phyloP scores from a whole-genome alignment of 1,140 invertebrate genomes.

The Drosophila bifasciata region DNA sequence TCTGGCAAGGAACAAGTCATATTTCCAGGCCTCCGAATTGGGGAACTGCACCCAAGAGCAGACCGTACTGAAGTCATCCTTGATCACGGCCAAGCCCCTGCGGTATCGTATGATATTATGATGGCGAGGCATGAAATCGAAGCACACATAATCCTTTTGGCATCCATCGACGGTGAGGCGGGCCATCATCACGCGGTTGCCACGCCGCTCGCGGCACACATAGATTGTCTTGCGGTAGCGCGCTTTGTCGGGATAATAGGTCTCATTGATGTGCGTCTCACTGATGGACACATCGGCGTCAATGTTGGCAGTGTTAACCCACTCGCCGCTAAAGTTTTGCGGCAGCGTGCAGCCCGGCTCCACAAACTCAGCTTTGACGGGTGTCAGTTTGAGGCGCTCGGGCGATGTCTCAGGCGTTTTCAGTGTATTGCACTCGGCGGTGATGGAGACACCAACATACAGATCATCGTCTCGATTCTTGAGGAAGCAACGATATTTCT shows the following conservation, averaged over 20 bases:
- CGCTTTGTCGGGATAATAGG: conserved; percentile 95
- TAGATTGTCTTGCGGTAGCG: conserved; percentile 95
- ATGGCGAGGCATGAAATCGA: conserved; percentile 97
- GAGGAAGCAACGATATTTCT: conserved; percentile 96
- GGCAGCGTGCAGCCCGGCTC: conserved; percentile 95
- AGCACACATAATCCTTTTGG: conserved; percentile 98
- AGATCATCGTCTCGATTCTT: conserved; percentile 97
- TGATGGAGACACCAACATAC: conserved; percentile 95
- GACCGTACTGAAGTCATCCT: conserved; percentile 94
- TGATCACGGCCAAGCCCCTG: conserved; percentile 94
- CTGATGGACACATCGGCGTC: conserved; percentile 97
- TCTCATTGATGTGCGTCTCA: conserved; percentile 97
- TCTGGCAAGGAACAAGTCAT: conserved; percentile 94
- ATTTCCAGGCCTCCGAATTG: conserved; percentile 93
- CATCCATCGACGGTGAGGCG: conserved; percentile 98
- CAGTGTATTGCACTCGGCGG: conserved; percentile 95
- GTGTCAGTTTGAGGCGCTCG: conserved; percentile 93
- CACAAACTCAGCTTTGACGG: conserved; percentile 93
- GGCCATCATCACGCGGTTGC: conserved; percentile 96
- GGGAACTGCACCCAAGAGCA: conserved; percentile 97
- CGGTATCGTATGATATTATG: conserved; percentile 97
- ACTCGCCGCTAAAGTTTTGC: conserved; percentile 96
- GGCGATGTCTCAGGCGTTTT: conserved; percentile 97
- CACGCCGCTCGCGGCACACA: conserved; percentile 95
- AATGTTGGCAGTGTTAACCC: conserved; percentile 98